A percentile compares a stretch with the other conserved stretches of the same genome.
phyloP scores from a whole-genome alignment of 2,113 vertebrate genomes.

The Hirundichthys speculiger region DNA sequence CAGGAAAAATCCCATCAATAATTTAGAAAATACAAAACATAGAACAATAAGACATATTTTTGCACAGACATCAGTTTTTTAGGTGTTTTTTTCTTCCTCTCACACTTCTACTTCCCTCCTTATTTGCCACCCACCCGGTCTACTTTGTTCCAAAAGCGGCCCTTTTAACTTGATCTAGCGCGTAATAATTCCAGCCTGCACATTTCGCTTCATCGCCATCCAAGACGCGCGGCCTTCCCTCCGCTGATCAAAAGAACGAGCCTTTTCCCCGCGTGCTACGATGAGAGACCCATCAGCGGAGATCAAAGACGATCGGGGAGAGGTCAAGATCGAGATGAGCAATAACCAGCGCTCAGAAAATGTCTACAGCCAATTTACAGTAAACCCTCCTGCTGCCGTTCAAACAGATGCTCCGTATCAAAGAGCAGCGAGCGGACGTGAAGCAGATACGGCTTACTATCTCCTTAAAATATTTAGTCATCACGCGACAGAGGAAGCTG shows the following conservation, averaged over 20 bases:
- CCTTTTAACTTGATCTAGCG: not conserved
- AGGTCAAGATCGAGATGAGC: conserved; percentile 43
- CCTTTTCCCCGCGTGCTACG: not conserved
- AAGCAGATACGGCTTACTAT: conserved; percentile 55
- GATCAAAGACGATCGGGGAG: conserved; percentile 43
- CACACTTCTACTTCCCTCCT: too few relatives aligned
- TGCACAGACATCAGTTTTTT: too few relatives aligned
- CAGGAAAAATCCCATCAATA: too few relatives aligned
- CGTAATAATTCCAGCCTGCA: not conserved
- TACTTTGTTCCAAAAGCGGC: too few relatives aligned
- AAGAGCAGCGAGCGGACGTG: conserved; percentile 37
- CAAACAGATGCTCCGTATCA: not conserved
- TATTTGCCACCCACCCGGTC: too few relatives aligned
- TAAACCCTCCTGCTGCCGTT: not conserved
- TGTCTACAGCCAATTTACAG: not conserved
- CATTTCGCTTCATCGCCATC: conserved; percentile 18
- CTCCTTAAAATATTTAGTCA: conserved; percentile 58
- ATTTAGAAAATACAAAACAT: too few relatives aligned
- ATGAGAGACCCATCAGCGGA: conserved; percentile 41
- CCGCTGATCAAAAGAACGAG: conserved; percentile 36
- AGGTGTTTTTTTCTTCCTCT: too few relatives aligned
- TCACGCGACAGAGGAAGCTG: conserved; percentile 39
- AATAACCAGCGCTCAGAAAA: not conserved
- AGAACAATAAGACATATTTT: too few relatives aligned
- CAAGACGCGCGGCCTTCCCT: conserved; percentile 7